Conservation (phyloP, 2,797 vertebrate genomes). For the Rhinogobio ventralis region DNA sequence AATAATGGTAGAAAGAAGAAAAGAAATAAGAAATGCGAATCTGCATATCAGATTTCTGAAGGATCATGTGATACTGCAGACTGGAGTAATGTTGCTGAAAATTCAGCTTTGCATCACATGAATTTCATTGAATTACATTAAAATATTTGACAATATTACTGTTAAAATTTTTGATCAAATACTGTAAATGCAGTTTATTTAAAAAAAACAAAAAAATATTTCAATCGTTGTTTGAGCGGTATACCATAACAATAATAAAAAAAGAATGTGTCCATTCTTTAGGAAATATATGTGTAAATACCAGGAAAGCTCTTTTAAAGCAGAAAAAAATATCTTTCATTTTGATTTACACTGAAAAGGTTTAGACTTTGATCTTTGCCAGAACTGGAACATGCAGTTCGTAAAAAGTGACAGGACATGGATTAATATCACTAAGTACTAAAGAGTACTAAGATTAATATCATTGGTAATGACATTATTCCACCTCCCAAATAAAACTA, state of each 20-base stretch:
- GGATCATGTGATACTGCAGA: background rate
- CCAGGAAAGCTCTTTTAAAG: background rate
- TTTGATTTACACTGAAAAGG: background rate
- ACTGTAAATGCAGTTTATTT: background rate
- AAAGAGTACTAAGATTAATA: background rate
- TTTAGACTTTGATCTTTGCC: background rate
- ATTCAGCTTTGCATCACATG: too few species aligned
- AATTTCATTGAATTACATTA: background rate
- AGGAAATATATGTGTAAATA: background rate
- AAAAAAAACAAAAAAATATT: background rate
- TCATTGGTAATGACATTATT: background rate
- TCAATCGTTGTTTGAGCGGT: background rate
- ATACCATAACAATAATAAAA: background rate
- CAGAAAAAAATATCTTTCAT: background rate
- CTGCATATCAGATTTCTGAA: background rate
- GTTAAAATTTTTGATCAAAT: too few species aligned
- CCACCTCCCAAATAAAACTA: background rate
- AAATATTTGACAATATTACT: background rate
- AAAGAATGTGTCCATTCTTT: background rate
- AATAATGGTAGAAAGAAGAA: background rate
- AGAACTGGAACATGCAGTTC: background rate
- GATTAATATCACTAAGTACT: background rate
- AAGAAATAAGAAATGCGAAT: background rate
- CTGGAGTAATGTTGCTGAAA: too few species aligned
- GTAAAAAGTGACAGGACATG: background rate